These are phyloP conservation scores for Phymanthus crucifer DNA, from an alignment of 92 coral and sea anemone genomes.

Conservation along the genomic window DNA sequence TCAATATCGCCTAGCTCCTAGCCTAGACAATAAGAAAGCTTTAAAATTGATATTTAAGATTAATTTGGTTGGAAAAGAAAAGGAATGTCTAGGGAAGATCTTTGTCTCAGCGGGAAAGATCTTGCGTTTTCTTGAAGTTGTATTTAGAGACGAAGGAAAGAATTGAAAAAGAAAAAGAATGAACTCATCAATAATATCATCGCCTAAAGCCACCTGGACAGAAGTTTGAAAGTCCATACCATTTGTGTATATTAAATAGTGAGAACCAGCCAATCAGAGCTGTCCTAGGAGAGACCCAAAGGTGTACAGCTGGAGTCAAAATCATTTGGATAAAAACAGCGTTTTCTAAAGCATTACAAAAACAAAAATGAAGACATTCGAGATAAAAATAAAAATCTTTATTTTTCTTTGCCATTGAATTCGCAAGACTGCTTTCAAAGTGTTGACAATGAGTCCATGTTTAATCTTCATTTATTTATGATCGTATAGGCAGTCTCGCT, in stretches of 20 bases:
- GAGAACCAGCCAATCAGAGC: slow-evolving; percentile 57
- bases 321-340: background rate
- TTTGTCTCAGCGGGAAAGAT: background rate
- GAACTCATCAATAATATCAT: slow-evolving; percentile 18
- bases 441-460: too few species aligned
- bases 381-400: background rate
- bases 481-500: too few species aligned
- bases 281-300: slow-evolving; percentile 8
- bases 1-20: too few species aligned
- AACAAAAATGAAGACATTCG: too few species aligned
- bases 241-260: slow-evolving; percentile 50
- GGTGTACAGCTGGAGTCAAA: background rate
- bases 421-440: background rate
- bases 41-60: background rate
- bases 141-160: slow-evolving; percentile 10
- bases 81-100: background rate
- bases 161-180: slow-evolving; percentile 13
- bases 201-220: slow-evolving; percentile 56
- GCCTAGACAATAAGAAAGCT: background rate
- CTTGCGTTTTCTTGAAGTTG: background rate
- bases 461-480: too few species aligned
- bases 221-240: slow-evolving; percentile 25
- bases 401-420: background rate
- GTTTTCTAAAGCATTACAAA: background rate
- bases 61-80: background rate